Base-by-base conservation (phyloP, 2,888 invertebrate genomes). In the Eristalinus aeneus region DNA sequence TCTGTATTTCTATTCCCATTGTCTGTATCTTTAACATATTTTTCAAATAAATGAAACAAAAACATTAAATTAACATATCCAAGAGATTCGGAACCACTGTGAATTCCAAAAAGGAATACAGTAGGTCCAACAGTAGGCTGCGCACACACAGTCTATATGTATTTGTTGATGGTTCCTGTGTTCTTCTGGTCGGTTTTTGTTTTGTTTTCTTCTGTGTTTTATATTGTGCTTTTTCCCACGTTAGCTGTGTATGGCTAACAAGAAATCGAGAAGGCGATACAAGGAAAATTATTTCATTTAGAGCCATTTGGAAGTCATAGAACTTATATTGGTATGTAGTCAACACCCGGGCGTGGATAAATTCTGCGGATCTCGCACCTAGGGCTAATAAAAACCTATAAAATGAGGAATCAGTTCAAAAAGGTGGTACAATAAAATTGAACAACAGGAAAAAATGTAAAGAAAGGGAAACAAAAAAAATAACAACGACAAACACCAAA, bases 41-140 rank as follows among this genome's bases (percentile, higher is more conserved):
- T 86, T 86, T 82, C 82, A 78, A 86, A 86, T 86, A 86, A 86
- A 86, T 82, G 82, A 77, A 78, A 82, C 77, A 86, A 71, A 72
- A 75, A 75, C 80, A 80, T 76, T 31, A 74, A 74, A 86, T 86
- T 86, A 71, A 71, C 86, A 86, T 86, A 82, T 69, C 77, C 46
- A 56, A 65, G 27, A 77, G 68, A 65, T 86, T 61, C 36, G 27
- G 69, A 64, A 65, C 65, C 77, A 80, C 56, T 34, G 64, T 20
- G 54, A 67, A 56, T 64, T 81, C 53, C 58, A 22, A 64, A 27
- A 64, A 69, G 63, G 61, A 86, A 86, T 77, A 81, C 85, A 86
- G 85, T 81, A 86, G 85, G 77, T 81, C 76, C 76, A 86, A 81
- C 85, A 81, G 81, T 80, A 81, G 81, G 76, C 85, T 54, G 54